Conservation (phyloP, 2,113 vertebrate species). For the Delphinus delphis region DNA sequence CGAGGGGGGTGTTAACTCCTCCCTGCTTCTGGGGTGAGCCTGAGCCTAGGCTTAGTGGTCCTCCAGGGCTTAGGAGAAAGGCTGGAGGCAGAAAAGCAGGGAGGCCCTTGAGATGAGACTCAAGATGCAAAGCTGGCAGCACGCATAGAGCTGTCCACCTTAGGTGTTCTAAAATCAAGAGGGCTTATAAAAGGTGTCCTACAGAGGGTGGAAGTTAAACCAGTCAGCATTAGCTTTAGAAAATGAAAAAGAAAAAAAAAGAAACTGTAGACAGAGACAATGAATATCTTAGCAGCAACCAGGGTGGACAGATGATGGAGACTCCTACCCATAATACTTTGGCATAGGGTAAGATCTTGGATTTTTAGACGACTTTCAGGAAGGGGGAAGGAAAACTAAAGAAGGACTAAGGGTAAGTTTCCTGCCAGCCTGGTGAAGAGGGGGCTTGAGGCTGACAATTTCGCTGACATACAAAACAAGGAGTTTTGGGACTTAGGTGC, state of each 20-base stretch:
- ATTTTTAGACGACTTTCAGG: not conserved
- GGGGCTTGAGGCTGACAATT: not conserved
- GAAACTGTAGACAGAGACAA: not conserved
- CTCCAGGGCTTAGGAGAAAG: not conserved
- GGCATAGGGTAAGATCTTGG: not conserved
- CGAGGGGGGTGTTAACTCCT: not conserved
- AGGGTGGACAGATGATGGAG: not conserved
- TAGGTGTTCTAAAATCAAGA: not conserved
- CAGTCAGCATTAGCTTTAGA: not conserved
- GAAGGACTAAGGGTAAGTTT: not conserved
- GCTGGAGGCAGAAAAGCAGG: not conserved
- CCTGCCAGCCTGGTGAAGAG: not conserved
- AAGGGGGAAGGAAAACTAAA: not conserved
- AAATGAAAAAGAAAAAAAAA: not conserved
- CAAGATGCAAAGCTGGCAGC: not conserved
- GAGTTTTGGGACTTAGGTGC: not conserved
- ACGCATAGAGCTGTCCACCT: fast-evolving
- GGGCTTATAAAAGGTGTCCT: not conserved
- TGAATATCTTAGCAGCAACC: not conserved
- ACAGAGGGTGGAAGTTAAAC: not conserved
- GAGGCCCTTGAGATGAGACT: not conserved
- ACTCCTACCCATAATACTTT: not conserved
- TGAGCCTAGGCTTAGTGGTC: not conserved
- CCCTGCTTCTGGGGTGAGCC: not conserved
- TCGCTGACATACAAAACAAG: not conserved